Conservation (phyloP, 2,113 vertebrate genomes). For the Sorex fumeus region DNA sequence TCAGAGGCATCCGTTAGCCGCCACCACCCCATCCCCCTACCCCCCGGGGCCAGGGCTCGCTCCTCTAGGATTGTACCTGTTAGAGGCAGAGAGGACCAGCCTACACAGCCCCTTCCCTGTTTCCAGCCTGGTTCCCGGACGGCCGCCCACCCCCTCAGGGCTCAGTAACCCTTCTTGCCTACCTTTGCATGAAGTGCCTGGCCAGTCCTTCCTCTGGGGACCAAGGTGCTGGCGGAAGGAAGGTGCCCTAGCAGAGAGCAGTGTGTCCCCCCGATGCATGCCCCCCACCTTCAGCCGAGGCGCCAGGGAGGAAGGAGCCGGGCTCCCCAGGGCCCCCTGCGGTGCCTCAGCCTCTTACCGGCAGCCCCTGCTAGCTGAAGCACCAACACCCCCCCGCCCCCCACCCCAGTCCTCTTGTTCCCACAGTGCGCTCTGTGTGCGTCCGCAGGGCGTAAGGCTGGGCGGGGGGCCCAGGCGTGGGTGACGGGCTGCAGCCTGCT, state of each 20-base stretch:
- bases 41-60: rapidly evolving
- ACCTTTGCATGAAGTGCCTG: background rate
- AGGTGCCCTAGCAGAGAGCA: background rate
- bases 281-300: background rate
- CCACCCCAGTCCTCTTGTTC: no score
- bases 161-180: background rate
- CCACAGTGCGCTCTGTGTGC: no score
- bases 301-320: background rate
- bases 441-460: no score
- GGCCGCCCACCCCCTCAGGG: background rate
- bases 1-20: rapidly evolving
- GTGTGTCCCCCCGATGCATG: no score
- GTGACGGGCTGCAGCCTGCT: background rate
- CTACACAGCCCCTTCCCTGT: background rate
- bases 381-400: no score
- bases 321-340: background rate
- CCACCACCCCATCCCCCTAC: rapidly evolving
- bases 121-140: slow-evolving; percentile 53
- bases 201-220: background rate
- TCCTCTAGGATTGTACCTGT: rapidly evolving
- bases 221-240: background rate
- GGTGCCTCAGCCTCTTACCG: no score
- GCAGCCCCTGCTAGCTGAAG: no score
- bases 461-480: background rate
- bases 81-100: background rate